These are phyloP conservation scores for Phataginus tricuspis DNA, from an alignment of 2,797 vertebrate species.

Conservation along the genomic window DNA sequence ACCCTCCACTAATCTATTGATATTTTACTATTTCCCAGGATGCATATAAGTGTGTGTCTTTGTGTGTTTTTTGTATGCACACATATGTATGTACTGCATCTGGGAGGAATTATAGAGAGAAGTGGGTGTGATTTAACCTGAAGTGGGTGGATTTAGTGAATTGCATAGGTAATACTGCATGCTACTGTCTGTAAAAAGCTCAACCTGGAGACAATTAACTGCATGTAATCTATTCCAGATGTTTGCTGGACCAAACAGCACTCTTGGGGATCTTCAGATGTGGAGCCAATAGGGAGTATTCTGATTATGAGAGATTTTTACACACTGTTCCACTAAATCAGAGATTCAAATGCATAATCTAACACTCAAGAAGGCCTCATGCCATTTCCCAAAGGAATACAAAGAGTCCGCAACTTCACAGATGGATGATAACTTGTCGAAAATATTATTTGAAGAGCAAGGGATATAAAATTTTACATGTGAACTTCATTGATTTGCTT, in stretches of 20 bases:
- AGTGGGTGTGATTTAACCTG: conserved; percentile 78
- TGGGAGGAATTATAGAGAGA: conserved; percentile 62
- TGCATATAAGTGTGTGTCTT: background rate
- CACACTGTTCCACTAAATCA: conserved; percentile 79
- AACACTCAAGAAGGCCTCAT: conserved; percentile 64
- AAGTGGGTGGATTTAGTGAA: conserved; percentile 78
- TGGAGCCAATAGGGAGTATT: conserved; percentile 78
- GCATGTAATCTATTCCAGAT: conserved; percentile 85
- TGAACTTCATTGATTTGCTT: conserved; percentile 48
- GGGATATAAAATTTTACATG: conserved; percentile 37
- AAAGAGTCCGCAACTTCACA: conserved; percentile 54
- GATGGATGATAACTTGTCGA: conserved; percentile 61
- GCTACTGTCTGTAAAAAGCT: conserved; percentile 85
- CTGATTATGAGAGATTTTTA: conserved; percentile 79
- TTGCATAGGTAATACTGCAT: conserved; percentile 70
- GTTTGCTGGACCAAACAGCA: conserved; percentile 82
- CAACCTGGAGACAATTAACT: conserved; percentile 85
- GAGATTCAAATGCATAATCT: conserved; percentile 78
- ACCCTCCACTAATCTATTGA: background rate
- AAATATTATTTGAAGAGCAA: conserved; percentile 48
- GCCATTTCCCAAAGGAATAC: conserved; percentile 67
- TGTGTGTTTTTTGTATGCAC: background rate
- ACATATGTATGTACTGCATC: background rate
- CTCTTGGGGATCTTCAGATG: conserved; percentile 82
- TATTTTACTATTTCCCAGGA: conserved; percentile 48